Percentiles rank a stretch among this genome's conserved stretches.
Conservation (phyloP, 2,797 vertebrate species). For the Falco cherrug region DNA sequence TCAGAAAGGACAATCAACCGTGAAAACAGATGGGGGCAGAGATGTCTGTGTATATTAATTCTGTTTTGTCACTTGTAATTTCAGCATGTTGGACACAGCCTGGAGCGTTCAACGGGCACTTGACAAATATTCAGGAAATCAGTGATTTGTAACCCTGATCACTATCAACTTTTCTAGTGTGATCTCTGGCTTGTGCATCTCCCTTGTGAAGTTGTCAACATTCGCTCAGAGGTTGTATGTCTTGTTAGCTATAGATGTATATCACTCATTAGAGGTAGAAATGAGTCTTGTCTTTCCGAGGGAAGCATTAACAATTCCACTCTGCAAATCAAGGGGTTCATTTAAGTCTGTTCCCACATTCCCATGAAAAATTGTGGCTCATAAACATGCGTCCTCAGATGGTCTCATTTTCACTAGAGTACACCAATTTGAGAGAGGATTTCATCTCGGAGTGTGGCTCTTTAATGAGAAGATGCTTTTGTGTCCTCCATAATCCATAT, state of each 20-base stretch:
- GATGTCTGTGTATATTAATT: background rate
- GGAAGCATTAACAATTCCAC: conserved; percentile 33
- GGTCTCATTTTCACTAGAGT: background rate
- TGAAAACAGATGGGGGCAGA: background rate
- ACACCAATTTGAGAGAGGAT: background rate
- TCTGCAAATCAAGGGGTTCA: conserved; percentile 39
- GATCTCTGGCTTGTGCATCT: background rate
- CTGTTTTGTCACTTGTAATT: conserved; percentile 4
- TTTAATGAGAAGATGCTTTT: conserved; percentile 28
- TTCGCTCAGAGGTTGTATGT: background rate
- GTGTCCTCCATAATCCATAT: conserved; percentile 14
- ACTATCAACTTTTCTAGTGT: background rate
- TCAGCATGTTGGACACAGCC: background rate
- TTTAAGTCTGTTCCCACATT: conserved; percentile 21
- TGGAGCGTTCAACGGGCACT: background rate
- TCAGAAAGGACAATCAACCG: background rate
- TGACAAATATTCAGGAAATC: conserved; percentile 14
- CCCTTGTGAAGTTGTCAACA: background rate
- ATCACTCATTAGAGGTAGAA: conserved; percentile 22
- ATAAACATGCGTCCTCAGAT: background rate
- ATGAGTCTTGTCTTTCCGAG: conserved; percentile 12
- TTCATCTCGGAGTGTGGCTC: background rate
- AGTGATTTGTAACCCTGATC: conserved; percentile 19
- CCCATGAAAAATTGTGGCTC: background rate
- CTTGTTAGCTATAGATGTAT: conserved; percentile 50